Base-by-base conservation (phyloP, 2,888 invertebrate species). In the Shargacucullia verbasci region DNA sequence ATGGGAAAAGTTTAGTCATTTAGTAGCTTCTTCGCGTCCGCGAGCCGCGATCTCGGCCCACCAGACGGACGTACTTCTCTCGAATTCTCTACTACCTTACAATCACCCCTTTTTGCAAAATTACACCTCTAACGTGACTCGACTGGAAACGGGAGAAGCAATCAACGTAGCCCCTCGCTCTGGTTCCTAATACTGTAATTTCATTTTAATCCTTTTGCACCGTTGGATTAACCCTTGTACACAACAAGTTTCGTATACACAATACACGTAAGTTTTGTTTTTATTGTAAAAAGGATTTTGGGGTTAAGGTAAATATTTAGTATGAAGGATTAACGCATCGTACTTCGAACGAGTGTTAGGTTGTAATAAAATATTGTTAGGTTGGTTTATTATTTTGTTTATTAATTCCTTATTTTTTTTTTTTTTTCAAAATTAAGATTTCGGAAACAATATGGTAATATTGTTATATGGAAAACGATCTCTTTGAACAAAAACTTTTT, bases 1-100 rank as follows among this genome's bases (percentile, higher is more conserved):
- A 92, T 92, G 91, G 87, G 87, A 82, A 91, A 92, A 92, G 87
- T 92, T 92, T 82, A 84, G 85, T 89, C 90, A 84, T 91, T 92
- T 89, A 82, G 82, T 73, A 78, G 80, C 85, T 83, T 79, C 79
- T 82, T 79, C 67, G 80, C 81, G 82, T 82, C 81, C 83, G 77
- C 76, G 77, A 69, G 74, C 57, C 73, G 70, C 72, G 81, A 72
- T 79, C 82, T 71, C 76, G 73, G 76, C 71, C 76, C 79, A 70
- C 70, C 70, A 84, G 85, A 82, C 82, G 77, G 79, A 78, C 80
- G 63, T 70, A 46, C 63, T 64, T 29, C n/a, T 55, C 65, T 55
- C 62, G 46, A 82, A 84, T 82, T 81, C 78, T 70, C 71, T 73
- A 84, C 80, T 81, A 84, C 82, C 87, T 87, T 87, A 88, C 86